Evolutionary conservation across 2,797 vertebrate species (phyloP), one percentile per base, ranked within the genome.

Genomic region (Mus minutoides): DNA sequence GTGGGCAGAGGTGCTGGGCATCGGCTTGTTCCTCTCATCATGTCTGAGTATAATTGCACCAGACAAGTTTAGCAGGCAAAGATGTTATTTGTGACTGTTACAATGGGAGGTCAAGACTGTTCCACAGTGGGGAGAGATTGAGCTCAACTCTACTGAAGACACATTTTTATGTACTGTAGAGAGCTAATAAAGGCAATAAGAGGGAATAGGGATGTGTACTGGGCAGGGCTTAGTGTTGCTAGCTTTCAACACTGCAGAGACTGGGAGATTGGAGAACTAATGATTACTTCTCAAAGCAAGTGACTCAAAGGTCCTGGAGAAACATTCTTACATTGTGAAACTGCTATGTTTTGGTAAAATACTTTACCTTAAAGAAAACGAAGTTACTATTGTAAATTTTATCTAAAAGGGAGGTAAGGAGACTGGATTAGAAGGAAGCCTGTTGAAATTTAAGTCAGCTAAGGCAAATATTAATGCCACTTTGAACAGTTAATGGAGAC

Each of bases 1-100:
- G 96, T 87, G 92, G 93, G 97, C 40, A 95, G 0, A 85, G 91
- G 94, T 52, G 43, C 92, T 87, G 34, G 91, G 34, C 85, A 89
- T 21, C 62, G 92, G 26, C 97, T 98, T 97, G 92, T 94, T 97
- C 52, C 46, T 85, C 92, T 96, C 94, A 58, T 87, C 88, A 43
- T 67, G 92, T 92, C 90, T 90, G 85, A 91, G 90, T 88, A 88
- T 92, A 94, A 97, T 92, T 95, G 54, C 37, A 69, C 29, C 1
- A 31, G 94, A 96, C 77, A 90, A 88, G 92, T 90, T 73, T 82
- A 95, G 92, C 46, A 96, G 43, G 58, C 87, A 78, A 83, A 76
- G 60, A 83, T 56, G 89, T 88, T 85, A 84, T 94, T 93, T 49
- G 93, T 87, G 87, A 67, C 62, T 75, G 40, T 24, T 88, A 92